Conservation (phyloP, 2,888 invertebrate genomes). For the Troilus luridus region DNA sequence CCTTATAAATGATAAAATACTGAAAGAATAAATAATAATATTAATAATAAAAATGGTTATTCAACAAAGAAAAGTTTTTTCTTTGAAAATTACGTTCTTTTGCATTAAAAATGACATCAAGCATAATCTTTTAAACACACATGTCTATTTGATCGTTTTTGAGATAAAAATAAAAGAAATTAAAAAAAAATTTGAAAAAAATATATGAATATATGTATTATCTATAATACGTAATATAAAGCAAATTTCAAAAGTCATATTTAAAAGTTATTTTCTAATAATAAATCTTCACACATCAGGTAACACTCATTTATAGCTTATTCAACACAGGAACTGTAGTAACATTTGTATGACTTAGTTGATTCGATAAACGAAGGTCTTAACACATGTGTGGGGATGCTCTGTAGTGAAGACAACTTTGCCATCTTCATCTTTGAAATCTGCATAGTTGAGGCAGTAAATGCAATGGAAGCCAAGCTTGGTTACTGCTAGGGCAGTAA, state of each 20-base stretch:
- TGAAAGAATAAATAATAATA: background rate
- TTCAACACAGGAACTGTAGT: conserved; percentile 20
- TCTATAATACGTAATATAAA: background rate
- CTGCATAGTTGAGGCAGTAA: conserved; percentile 78
- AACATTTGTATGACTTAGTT: background rate
- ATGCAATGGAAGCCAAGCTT: conserved; percentile 80
- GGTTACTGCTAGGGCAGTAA: conserved; percentile 81
- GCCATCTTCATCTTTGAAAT: conserved; percentile 74
- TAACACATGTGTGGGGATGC: conserved; percentile 75
- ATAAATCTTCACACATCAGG: conserved; percentile 38
- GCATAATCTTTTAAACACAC: background rate
- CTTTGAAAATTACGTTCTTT: background rate
- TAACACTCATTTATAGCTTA: conserved; percentile 2
- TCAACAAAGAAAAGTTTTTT: background rate
- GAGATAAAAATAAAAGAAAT: background rate
- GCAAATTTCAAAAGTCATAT: background rate
- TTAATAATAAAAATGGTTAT: background rate
- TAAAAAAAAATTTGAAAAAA: background rate
- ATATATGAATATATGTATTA: background rate
- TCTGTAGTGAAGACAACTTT: conserved; percentile 78
- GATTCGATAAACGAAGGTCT: conserved; percentile 71
- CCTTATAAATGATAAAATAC: background rate
- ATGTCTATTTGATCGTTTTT: background rate
- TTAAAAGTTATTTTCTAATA: background rate
- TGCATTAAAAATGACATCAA: background rate